Evolutionary conservation across 1,140 invertebrate genomes (phyloP), one percentile per base, ranked within the genome.

Genomic region (Aphaenogaster floridana): DNA sequence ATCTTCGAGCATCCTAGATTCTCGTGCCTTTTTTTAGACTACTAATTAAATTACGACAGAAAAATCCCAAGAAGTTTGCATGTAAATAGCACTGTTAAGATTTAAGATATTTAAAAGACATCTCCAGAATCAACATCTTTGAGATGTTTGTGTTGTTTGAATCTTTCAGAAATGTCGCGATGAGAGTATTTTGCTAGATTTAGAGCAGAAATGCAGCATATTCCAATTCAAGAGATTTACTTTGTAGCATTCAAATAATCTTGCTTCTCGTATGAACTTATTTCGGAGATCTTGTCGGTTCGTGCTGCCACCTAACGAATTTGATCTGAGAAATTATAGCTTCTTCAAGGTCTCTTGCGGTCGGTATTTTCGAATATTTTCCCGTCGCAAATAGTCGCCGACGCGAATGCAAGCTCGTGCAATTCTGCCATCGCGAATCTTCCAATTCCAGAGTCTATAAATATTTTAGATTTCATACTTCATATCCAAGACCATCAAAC

Each of bases 241-340:
- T 39, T 63, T 45, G 50, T 45, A n/a, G 0, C 3, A 50, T 4
- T 13, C 57, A 21, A 39, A 15, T 28, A 42, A 42, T 21, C 5
- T 1, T n/a, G 3, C n/a, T 79, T 66, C 34, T 50, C 28, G 21
- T 17, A 0, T 15, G 13, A 61, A 85, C 36, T 48, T 45, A 45
- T 66, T 50, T 64, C n/a, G 45, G 45, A 36, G 17, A 21, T 86
- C 21, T 48, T 64, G 72, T 59, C 28, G 52, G 42, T 42, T 86
- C 57, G 81, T 87, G 81, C 86, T 85, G 86, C 86, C 81, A 87
- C 81, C 81, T 84, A 39, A 86, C 81, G 68, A 87, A 74, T 86
- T 76, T 83, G 50, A 86, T 86, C 21, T 8, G 15, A 68, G 61
- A 87, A 87, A 86, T 86, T 76, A 36, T 66, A 78, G 74, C 28